phyloP scores from a whole-genome alignment of 2,888 invertebrate genomes.

The Ptychoptera contaminata region DNA sequence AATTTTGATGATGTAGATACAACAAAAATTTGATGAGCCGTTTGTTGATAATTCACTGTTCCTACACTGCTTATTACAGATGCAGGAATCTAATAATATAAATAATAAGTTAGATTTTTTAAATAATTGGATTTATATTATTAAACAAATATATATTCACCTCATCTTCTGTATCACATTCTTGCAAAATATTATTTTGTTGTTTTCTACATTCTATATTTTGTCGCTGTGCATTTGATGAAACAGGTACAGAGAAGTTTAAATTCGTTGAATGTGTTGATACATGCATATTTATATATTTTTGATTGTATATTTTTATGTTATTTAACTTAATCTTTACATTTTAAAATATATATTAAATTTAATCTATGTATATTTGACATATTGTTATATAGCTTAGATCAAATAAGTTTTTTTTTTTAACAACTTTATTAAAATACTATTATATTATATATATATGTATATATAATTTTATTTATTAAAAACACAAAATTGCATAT shows the following conservation, averaged over 20 bases:
- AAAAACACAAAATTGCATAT: too few relatives aligned
- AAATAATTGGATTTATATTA: background rate
- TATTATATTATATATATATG: too few relatives aligned
- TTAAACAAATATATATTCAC: conserved; percentile 9
- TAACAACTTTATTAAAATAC: too few relatives aligned
- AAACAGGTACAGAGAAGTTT: conserved; percentile 14
- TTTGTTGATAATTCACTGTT: conserved; percentile 31
- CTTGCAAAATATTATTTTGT: conserved; percentile 6
- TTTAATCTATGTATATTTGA: too few relatives aligned
- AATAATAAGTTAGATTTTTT: conserved; percentile 1
- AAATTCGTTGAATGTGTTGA: conserved; percentile 14
- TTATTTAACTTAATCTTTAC: too few relatives aligned
- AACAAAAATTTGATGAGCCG: conserved; percentile 16
- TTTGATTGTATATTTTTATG: too few relatives aligned
- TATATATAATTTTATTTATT: too few relatives aligned
- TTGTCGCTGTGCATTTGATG: conserved; percentile 7
- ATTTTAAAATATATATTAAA: too few relatives aligned
- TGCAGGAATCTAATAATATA: conserved; percentile 35
- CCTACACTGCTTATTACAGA: conserved; percentile 43
- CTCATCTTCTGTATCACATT: conserved; percentile 18
- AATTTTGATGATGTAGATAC: conserved; percentile 15
- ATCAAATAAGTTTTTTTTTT: too few relatives aligned
- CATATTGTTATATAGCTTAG: too few relatives aligned
- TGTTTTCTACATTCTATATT: too few relatives aligned
- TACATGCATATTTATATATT: conserved; percentile 12